Base-by-base conservation (phyloP, 2,888 invertebrate genomes). In the Sminthurinus aureus region DNA sequence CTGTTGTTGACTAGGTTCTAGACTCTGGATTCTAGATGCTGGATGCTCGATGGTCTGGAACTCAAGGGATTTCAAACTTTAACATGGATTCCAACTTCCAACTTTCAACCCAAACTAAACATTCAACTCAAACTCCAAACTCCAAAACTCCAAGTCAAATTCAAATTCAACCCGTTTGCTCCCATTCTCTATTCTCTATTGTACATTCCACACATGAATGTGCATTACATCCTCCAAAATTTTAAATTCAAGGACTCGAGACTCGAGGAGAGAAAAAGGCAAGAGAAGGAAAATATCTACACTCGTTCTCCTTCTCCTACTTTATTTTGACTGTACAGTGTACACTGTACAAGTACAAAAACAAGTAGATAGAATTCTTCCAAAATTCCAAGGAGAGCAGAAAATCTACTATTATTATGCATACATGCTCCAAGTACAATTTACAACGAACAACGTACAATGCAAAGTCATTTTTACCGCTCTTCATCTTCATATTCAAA, bases 41-140 rank as follows among this genome's bases (percentile, higher is more conserved):
- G 6, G 3, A 4, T 38, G 38, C 74, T 79, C 2, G 15, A n/a
- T 69, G 69, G 69, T 74, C 73, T 73, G 78, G 81, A 84, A 84
- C 84, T 84, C 84, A 58, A 71, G 84, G 84, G 84, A 84, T 81
- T 84, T 84, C 24, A n/a, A 69, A 69, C 71, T 71, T 22, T 13
- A 24, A 71, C 71, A 26, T 24, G 11, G 9, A 24, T 15, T 71
- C 26, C 71, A 71, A 20, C 22, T 24, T 22, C 71, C 11, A 22
- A 22, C 4, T 6, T 24, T 22, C 26, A 13, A 4, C 13, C 12
- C 38, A n/a, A 18, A 76, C 18, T 38, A 26, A 12, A 18, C 52
- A 11, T 13, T 52, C 58, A 58, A 58, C 18, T 58, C 58, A 0
- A 58, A 58, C 18, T 58, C 58, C 58, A 13, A 58, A 11, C 9